Evolutionary conservation across 2,888 invertebrate species (phyloP), one percentile per base, ranked within the genome.

Genomic region (Steinernema scapterisci): DNA sequence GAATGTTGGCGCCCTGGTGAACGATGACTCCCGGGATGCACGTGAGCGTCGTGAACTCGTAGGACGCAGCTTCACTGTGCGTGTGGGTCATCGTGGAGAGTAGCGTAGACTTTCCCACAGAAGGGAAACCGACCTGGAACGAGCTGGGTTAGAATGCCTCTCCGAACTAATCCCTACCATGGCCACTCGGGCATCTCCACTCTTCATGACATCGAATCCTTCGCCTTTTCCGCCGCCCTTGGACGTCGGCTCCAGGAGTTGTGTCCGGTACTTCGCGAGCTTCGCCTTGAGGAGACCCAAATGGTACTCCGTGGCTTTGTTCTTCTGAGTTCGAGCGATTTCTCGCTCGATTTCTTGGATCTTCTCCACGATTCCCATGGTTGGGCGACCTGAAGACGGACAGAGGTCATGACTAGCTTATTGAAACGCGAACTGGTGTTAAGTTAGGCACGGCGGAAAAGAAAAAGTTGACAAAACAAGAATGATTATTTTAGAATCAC

Each of bases 221-320:
- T 91, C 91, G 46, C 91, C 91, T 88, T 97, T 97, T 82, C 95
- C 95, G 46, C 89, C 90, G 5, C 92, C 91, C 89, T 97, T 97
- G 85, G 95, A 95, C 0, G 93, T 91, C 0, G 97, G 97, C 88
- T 99, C 97, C 75, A 99, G 89, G 52, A 99, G 89, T 88, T 97
- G 96, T 0, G 95, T 93, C 45, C 96, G 91, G 88, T 95, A 95
- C 88, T 96, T 96, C 0, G 96, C 96, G 88, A 96, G 89, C 89
- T 95, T 89, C 0, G 97, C 99, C 90, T 99, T 99, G 75, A 99
- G 89, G 63, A 99, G 90, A 51, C 99, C 99, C 90, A 99, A 80
- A 91, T 99, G 99, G 87, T 99, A 97, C 89, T 99, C 99, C 85
- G 99, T 99, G 7, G 97, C 97, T 93, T 99, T 99, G 90, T 99